These are phyloP conservation scores for Pammene fasciana DNA, from an alignment of 2,888 invertebrate species.

Conservation along the genomic window DNA sequence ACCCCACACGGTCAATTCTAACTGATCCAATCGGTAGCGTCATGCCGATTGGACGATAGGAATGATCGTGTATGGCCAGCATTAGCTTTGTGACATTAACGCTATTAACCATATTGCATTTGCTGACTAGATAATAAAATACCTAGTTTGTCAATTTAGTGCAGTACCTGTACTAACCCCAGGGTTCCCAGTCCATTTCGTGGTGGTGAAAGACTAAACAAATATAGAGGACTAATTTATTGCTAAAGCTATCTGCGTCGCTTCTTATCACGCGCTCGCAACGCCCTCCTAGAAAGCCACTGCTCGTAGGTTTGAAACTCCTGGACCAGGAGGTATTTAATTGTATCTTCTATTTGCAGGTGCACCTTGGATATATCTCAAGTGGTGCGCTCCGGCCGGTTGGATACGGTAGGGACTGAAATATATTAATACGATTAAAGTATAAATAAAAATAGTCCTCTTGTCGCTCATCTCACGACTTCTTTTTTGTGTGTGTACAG, in stretches of 20 bases:
- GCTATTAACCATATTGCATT: slow-evolving; percentile 9
- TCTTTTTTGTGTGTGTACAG: slow-evolving; percentile 77
- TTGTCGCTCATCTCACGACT: background rate
- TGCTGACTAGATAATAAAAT: background rate
- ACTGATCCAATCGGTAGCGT: too few species aligned
- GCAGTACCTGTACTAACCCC: too few species aligned
- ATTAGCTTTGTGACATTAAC: background rate
- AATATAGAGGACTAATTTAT: too few species aligned
- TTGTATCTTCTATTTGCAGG: slow-evolving; percentile 54
- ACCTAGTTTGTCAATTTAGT: background rate
- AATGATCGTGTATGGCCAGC: too few species aligned
- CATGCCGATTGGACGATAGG: too few species aligned
- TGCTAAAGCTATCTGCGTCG: too few species aligned
- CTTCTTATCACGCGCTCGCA: too few species aligned
- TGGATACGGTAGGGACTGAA: slow-evolving; percentile 67
- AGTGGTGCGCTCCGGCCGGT: slow-evolving; percentile 74
- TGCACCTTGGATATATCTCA: slow-evolving; percentile 77
- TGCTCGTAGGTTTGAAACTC: too few species aligned
- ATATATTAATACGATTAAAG: background rate
- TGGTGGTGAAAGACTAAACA: too few species aligned
- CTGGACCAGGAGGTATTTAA: background rate
- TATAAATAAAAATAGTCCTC: background rate
- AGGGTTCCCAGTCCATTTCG: too few species aligned
- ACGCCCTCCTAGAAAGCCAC: too few species aligned
- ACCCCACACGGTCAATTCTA: too few species aligned